Evolutionary conservation across 2,113 vertebrate species (phyloP).

Genomic region (Stictonetta naevosa): DNA sequence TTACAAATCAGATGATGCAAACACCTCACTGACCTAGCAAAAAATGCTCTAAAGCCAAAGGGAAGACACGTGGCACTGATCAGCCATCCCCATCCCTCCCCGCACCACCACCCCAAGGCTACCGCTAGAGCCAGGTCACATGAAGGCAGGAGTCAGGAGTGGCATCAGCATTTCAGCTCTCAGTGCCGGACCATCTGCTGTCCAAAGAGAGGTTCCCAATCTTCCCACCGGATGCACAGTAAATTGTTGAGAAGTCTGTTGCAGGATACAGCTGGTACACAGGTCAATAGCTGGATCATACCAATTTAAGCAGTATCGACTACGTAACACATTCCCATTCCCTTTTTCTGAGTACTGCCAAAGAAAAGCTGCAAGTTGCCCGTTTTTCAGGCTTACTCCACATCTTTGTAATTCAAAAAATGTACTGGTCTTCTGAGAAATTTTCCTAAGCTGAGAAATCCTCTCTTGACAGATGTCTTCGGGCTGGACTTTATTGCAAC

Average conservation of each 20-base stretch:
- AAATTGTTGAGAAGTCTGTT: not conserved
- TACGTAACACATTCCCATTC: not conserved
- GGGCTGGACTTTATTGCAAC: not conserved
- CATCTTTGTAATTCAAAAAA: not conserved
- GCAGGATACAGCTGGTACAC: not conserved
- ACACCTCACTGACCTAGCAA: not conserved
- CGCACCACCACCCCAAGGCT: rapidly evolving
- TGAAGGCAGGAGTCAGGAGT: not conserved
- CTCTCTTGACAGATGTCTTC: not conserved
- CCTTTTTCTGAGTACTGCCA: not conserved
- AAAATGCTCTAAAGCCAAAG: not conserved
- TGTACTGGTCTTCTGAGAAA: not conserved
- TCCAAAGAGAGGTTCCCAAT: not conserved
- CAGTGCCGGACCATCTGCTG: not conserved
- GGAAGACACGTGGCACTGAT: not conserved
- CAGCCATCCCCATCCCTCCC: not conserved
- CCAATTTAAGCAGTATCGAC: not conserved
- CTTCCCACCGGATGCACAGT: rapidly evolving
- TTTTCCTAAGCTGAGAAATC: not conserved
- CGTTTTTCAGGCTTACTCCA: not conserved
- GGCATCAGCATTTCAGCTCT: not conserved
- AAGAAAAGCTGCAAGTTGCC: not conserved
- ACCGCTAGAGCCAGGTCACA: not conserved
- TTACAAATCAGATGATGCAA: not conserved
- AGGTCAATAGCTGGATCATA: not conserved